These are phyloP conservation scores for Pelodytes ibericus DNA, from an alignment of 2,797 vertebrate genomes.

Conservation along the genomic window DNA sequence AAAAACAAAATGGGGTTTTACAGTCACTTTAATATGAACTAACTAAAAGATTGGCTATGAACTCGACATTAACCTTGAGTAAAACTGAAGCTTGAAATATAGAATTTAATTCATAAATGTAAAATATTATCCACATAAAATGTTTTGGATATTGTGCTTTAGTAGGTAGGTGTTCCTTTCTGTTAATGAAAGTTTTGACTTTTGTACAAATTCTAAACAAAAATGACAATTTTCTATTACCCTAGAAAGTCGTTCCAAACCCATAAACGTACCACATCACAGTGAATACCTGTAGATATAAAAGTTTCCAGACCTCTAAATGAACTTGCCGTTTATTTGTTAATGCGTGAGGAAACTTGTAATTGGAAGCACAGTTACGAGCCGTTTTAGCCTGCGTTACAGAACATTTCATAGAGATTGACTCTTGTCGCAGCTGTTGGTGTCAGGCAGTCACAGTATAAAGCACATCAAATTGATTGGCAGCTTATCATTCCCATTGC, in stretches of 20 bases:
- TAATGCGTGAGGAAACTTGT: slow-evolving; percentile 39
- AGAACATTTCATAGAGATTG: slow-evolving; percentile 78
- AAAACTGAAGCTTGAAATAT: too few relatives aligned
- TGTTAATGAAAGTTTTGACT: neutral
- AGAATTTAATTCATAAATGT: neutral
- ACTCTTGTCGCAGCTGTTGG: slow-evolving; percentile 74
- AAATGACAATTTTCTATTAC: neutral
- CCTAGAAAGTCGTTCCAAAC: neutral
- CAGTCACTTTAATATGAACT: too few relatives aligned
- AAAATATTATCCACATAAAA: neutral
- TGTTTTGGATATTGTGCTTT: neutral
- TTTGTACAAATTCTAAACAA: neutral
- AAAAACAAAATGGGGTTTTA: too few relatives aligned
- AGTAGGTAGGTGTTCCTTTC: neutral
- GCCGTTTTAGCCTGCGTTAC: slow-evolving; percentile 30
- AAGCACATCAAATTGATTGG: slow-evolving; percentile 82
- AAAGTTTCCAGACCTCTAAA: slow-evolving; percentile 27
- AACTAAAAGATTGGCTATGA: too few relatives aligned
- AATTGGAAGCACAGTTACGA: slow-evolving; percentile 41
- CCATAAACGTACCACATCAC: neutral
- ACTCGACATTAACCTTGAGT: too few relatives aligned
- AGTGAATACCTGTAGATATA: slow-evolving; percentile 2
- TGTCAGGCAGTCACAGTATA: slow-evolving; percentile 73
- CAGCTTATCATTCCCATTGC: slow-evolving; percentile 76
- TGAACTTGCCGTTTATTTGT: slow-evolving; percentile 41